Conservation (phyloP, 2,888 invertebrate genomes). For the Macrosiphum euphorbiae region DNA sequence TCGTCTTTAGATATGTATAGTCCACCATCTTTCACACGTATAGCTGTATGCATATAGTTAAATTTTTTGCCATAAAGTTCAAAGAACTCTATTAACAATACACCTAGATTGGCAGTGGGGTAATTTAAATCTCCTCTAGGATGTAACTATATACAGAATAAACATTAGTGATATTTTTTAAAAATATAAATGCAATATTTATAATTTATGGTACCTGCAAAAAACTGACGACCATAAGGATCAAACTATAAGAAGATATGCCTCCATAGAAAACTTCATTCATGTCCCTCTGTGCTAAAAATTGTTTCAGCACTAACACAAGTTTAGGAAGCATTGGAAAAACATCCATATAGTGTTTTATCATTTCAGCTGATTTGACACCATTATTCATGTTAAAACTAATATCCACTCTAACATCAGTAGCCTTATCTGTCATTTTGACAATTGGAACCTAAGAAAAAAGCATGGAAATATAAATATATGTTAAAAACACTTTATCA, state of each 20-base stretch:
- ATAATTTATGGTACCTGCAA: conserved; percentile 75
- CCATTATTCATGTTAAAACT: conserved; percentile 99
- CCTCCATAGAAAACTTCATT: conserved; percentile 99
- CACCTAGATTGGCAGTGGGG: conserved; percentile 85
- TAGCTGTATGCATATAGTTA: conserved; percentile 94
- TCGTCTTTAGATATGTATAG: conserved; percentile 95
- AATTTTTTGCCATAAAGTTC: conserved; percentile 97
- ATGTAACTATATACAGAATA: conserved; percentile 78
- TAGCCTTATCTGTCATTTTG: conserved; percentile 90
- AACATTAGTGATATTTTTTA: neutral
- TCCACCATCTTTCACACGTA: conserved; percentile 93
- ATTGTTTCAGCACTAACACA: conserved; percentile 98
- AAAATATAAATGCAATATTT: neutral
- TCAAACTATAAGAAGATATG: conserved; percentile 98
- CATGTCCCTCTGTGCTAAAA: conserved; percentile 95
- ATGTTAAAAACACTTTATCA: neutral
- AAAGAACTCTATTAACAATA: conserved; percentile 95
- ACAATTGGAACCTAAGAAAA: conserved; percentile 87
- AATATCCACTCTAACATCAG: conserved; percentile 96
- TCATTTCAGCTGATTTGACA: conserved; percentile 95
- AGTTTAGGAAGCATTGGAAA: conserved; percentile 93
- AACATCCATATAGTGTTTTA: conserved; percentile 88
- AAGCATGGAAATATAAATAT: conserved; percentile 23
- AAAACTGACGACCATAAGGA: conserved; percentile 98
- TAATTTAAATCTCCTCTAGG: conserved; percentile 82